phyloP scores from a whole-genome alignment of 2,888 invertebrate genomes.

The Cryptus viduatorius region DNA sequence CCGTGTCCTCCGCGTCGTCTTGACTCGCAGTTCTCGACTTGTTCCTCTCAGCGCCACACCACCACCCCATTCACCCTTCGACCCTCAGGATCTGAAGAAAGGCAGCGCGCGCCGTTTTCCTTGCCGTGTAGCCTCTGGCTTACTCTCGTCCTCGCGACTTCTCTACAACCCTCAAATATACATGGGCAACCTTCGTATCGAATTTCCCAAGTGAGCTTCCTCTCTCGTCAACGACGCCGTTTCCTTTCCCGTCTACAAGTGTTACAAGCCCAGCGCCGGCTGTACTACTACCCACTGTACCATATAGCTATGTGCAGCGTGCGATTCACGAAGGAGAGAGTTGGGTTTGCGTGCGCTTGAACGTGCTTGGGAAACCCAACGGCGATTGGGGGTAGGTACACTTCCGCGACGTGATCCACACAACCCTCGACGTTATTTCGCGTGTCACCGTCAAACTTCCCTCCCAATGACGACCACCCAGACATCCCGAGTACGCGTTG shows the following conservation, averaged over 20 bases:
- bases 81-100: constrained; percentile 29
- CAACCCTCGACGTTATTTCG: constrained; percentile 12
- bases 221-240: constrained; percentile 73
- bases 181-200: constrained; percentile 81
- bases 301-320: constrained; percentile 28
- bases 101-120: constrained; percentile 64
- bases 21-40: not conserved
- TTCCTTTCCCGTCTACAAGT: constrained; percentile 70
- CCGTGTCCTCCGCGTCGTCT: not conserved
- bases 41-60: not conserved
- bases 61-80: constrained; percentile 23
- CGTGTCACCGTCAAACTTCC: constrained; percentile 24
- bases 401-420: constrained; percentile 42
- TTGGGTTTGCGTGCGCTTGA: constrained; percentile 50
- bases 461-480: not conserved
- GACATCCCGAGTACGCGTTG: constrained; percentile 6
- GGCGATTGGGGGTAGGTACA: constrained; percentile 17
- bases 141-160: constrained; percentile 53
- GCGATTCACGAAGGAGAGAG: constrained; percentile 36
- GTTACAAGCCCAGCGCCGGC: constrained; percentile 33
- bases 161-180: constrained; percentile 79
- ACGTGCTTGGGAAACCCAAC: constrained; percentile 40
- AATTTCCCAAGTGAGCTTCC: constrained; percentile 81
- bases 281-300: not conserved
- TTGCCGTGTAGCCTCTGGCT: constrained; percentile 50